Base-by-base conservation (phyloP, 1,140 invertebrate species). In the Colletes latitarsis region DNA sequence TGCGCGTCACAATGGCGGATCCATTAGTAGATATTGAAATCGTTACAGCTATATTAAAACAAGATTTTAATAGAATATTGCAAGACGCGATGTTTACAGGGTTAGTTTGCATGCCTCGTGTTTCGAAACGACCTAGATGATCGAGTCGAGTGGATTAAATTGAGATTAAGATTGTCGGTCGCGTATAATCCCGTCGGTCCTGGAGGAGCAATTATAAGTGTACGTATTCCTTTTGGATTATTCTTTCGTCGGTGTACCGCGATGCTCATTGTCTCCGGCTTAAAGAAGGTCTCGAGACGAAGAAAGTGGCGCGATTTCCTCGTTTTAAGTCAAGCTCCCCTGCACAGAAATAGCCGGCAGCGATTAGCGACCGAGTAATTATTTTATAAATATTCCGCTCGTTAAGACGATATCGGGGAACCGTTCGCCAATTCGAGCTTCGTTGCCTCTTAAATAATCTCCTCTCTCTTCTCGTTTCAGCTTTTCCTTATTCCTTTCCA, bases 351-450 rank as follows among this genome's bases (percentile, higher is more conserved):
- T 52, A 73, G 62, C 63, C 30, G 43, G n/a, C 39, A 55, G 46
- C 52, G 39, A 43, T 73, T 67, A 43, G 57, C 58, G 52, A 72
- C 52, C 70, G 60, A 73, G 69, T 81, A 76, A 76, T 81, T 76
- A 76, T 81, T 83, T 83, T 76, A 71, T 83, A 83, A 83, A 83
- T 76, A 83, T 81, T 72, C 60, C 43, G 58, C 78, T 81, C 67
- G 67, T 81, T 83, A 83, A 75, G 53, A 17, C 41, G 64, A 14
- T 68, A 79, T 79, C 60, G 62, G 10, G 19, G 64, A 63, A 14
- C 30, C 19, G 46, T 46, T 78, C 67, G 67, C n/a, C 46, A 10
- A 70, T 66, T 66, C 66, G n/a, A 64, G 39, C 41, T 60, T 21
- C 39, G 21, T n/a, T 39, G 6, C 3, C 46, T 39, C 64, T 76